Evolutionary conservation across 2,113 vertebrate species (phyloP).

Genomic region (Miniopterus natalensis): DNA sequence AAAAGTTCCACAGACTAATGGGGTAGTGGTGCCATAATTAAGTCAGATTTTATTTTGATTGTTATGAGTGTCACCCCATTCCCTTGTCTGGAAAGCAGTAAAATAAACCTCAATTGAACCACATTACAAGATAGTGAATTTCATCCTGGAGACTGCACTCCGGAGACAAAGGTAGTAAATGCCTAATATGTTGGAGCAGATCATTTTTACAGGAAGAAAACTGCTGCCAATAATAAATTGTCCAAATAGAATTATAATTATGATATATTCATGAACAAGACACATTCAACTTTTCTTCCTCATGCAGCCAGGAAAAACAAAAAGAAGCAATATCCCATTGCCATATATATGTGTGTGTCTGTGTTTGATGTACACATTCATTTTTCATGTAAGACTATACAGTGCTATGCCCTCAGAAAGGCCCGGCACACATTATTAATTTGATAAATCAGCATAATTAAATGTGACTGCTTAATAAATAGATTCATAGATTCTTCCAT

Average conservation of each 20-base stretch:
- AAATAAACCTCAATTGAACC: constrained; percentile 34
- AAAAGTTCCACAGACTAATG: not conserved
- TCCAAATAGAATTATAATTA: constrained; percentile 51
- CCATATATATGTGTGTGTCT: not conserved
- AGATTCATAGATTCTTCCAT: not conserved
- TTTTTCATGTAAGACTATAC: not conserved
- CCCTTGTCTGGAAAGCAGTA: constrained; percentile 52
- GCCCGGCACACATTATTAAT: constrained; percentile 8
- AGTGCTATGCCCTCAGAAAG: not conserved
- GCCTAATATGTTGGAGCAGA: constrained; percentile 29
- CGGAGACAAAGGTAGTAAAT: constrained; percentile 44
- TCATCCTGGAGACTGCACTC: not conserved
- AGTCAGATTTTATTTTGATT: constrained; percentile 56
- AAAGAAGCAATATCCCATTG: not conserved
- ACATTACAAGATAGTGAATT: not conserved
- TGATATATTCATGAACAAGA: constrained; percentile 23
- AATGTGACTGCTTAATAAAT: constrained; percentile 55
- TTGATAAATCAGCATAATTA: constrained; percentile 57
- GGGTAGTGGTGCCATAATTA: not conserved
- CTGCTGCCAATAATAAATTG: not conserved
- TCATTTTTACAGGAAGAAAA: constrained; percentile 38
- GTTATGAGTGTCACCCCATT: not conserved
- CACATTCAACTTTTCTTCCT: constrained; percentile 40
- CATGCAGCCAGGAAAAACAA: not conserved
- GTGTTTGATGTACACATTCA: not conserved